A percentile compares a stretch with the other conserved stretches of the same genome.
These are phyloP conservation scores for Ficedula albicollis DNA, from an alignment of 2,797 vertebrate genomes.

Conservation along the genomic window DNA sequence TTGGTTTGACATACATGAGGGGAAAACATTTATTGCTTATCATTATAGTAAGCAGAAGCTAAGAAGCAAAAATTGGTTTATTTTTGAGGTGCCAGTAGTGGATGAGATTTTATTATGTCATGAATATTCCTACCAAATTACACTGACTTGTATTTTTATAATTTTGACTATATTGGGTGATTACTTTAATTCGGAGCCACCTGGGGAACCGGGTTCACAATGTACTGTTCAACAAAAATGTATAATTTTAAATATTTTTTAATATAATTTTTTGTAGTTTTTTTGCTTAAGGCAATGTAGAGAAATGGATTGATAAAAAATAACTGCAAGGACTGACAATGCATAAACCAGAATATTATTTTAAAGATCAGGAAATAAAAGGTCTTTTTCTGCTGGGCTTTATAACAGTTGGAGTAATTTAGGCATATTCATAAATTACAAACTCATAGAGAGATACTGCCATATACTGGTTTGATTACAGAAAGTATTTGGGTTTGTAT, in stretches of 20 bases:
- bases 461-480: slow-evolving; percentile 45
- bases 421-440: slow-evolving; percentile 39
- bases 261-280: neutral
- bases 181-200: neutral
- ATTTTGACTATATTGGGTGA: neutral
- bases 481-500: slow-evolving; percentile 60
- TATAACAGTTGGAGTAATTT: slow-evolving; percentile 26
- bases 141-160: neutral
- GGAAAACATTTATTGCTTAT: neutral
- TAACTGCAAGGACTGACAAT: slow-evolving; percentile 4
- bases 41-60: neutral
- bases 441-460: slow-evolving; percentile 22
- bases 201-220: neutral
- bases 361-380: slow-evolving; percentile 8
- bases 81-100: neutral
- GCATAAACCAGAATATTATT: neutral
- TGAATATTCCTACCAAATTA: neutral
- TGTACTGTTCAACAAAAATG: neutral
- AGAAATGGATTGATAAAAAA: neutral
- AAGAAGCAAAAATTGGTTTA: neutral
- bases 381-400: slow-evolving; percentile 37
- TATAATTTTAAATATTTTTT: neutral
- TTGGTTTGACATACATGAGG: neutral
- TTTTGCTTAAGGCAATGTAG: neutral
- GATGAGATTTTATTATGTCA: neutral